phyloP scores from a whole-genome alignment of 2,888 invertebrate species.

The Unio delphinus region DNA sequence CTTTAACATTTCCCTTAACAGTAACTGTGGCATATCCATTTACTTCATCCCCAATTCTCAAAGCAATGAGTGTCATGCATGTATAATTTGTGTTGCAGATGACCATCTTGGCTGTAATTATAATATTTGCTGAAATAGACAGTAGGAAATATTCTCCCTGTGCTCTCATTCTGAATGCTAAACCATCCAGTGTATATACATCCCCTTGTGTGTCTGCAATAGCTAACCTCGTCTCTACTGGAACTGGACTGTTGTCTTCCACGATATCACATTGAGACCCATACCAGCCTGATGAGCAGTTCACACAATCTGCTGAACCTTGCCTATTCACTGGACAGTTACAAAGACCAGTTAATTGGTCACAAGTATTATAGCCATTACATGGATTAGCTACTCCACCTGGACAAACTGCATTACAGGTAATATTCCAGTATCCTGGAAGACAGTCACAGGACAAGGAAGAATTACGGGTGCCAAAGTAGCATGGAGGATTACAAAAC shows the following conservation, averaged over 20 bases:
- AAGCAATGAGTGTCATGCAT: constrained; percentile 43
- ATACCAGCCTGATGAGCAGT: constrained; percentile 47
- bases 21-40: constrained; percentile 42
- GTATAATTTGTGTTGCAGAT: constrained; percentile 48
- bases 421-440: constrained; percentile 40
- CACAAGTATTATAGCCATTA: constrained; percentile 49
- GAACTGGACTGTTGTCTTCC: too few species aligned
- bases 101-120: constrained; percentile 48
- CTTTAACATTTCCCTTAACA: constrained; percentile 22
- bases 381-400: constrained; percentile 50
- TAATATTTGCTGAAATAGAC: constrained; percentile 31
- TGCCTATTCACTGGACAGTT: constrained; percentile 47
- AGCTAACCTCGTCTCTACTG: constrained; percentile 10
- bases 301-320: constrained; percentile 38
- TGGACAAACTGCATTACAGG: constrained; percentile 50
- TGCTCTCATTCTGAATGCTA: constrained; percentile 29
- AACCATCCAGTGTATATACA: constrained; percentile 42
- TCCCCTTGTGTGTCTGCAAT: constrained; percentile 36
- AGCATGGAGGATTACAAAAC: too few species aligned
- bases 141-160: constrained; percentile 44
- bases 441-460: constrained; percentile 33
- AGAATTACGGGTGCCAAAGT: not conserved
- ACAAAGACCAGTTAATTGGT: constrained; percentile 41
- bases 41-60: constrained; percentile 37
- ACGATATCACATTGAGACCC: constrained; percentile 33